Conservation (phyloP, 2,888 invertebrate genomes). For the Acronicta psi region DNA sequence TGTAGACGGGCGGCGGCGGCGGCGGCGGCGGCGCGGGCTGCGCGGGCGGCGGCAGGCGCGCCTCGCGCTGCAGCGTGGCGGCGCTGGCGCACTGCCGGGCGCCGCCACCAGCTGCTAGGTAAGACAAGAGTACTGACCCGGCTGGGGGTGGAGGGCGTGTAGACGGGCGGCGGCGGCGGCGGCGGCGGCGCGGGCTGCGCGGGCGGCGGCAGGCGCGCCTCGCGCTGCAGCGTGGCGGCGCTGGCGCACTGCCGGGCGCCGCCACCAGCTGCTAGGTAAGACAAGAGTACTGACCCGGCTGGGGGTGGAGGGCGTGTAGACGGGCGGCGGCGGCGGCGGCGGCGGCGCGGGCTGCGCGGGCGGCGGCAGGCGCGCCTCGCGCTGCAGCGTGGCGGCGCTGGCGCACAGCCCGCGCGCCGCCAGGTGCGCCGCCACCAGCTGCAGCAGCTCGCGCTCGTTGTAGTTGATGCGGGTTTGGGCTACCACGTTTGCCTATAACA, state of each 20-base stretch:
- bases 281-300: conserved; percentile 79
- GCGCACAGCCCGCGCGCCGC: conserved; percentile 92
- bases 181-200: background rate
- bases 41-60: no score
- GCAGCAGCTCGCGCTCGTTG: conserved; percentile 97
- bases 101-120: no score
- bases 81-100: conserved; percentile 86
- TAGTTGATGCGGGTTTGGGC: conserved; percentile 98
- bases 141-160: no score
- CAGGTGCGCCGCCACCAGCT: conserved; percentile 97
- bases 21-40: no score
- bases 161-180: no score
- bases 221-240: background rate
- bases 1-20: no score
- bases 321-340: conserved; percentile 84
- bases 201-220: no score
- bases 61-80: no score
- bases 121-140: no score
- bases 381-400: conserved; percentile 92
- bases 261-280: no score
- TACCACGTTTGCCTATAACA: conserved; percentile 94
- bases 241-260: background rate
- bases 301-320: conserved; percentile 87
- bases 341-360: conserved; percentile 72
- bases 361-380: conserved; percentile 93